A percentile compares a stretch with the other conserved stretches of the same genome.
These are phyloP conservation scores for Drepana falcataria DNA, from an alignment of 2,888 invertebrate species.

Conservation along the genomic window DNA sequence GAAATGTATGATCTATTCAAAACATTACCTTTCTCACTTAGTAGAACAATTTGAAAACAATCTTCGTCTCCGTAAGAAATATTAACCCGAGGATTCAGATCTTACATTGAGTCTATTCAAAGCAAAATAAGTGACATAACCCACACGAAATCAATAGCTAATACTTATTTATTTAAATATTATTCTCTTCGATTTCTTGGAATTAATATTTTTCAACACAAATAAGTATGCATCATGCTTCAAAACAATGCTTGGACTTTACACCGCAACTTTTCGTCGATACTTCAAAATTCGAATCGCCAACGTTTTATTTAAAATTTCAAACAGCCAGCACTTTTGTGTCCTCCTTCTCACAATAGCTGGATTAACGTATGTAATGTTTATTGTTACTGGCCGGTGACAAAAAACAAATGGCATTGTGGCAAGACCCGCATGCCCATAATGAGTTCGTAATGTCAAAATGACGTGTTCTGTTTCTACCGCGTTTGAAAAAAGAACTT, in stretches of 20 bases:
- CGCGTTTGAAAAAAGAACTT: too few species aligned
- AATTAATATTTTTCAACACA: not conserved
- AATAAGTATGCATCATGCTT: not conserved
- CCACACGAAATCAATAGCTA: too few species aligned
- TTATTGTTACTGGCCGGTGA: slow-evolving; percentile 13
- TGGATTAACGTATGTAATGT: slow-evolving; percentile 7
- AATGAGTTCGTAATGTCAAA: slow-evolving; percentile 12
- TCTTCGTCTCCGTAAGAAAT: too few species aligned
- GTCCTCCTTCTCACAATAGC: slow-evolving; percentile 11
- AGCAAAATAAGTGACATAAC: too few species aligned
- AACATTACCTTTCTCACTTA: too few species aligned
- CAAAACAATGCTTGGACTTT: slow-evolving; percentile 11
- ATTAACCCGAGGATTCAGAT: too few species aligned
- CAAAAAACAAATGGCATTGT: slow-evolving; percentile 36
- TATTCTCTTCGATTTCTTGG: not conserved
- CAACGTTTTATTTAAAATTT: slow-evolving; percentile 6
- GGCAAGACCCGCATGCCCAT: slow-evolving; percentile 24
- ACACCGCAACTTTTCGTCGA: slow-evolving; percentile 13
- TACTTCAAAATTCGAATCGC: slow-evolving; percentile 15
- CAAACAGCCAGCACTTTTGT: slow-evolving; percentile 7
- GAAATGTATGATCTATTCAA: too few species aligned
- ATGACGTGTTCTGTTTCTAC: not conserved
- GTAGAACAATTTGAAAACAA: too few species aligned
- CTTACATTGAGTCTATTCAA: too few species aligned
- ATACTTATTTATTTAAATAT: too few species aligned